Evolutionary conservation across 2,113 vertebrate genomes (phyloP).

Genomic region (Lagopus leucura): DNA sequence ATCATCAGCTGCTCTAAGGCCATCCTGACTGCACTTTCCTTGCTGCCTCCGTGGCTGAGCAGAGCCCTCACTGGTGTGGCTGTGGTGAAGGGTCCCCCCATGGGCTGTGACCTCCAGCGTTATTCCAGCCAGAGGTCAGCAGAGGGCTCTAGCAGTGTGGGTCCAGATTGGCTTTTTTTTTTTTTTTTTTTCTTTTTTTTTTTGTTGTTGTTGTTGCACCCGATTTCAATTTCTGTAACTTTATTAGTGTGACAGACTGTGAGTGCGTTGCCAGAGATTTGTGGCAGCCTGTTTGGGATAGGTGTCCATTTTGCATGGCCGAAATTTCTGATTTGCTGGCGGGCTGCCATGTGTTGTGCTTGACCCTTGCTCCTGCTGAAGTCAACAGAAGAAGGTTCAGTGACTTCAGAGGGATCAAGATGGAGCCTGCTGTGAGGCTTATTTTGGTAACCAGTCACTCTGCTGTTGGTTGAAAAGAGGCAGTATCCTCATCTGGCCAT

Average conservation of each 20-base stretch:
- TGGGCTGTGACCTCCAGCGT: constrained; percentile 47
- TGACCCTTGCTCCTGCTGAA: constrained; percentile 64
- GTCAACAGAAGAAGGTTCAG: constrained; percentile 66
- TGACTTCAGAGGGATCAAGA: constrained; percentile 54
- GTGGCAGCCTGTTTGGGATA: not conserved
- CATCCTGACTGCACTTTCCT: not conserved
- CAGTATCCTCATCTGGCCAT: not conserved
- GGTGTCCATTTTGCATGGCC: constrained; percentile 33
- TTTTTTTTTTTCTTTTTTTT: too few species aligned
- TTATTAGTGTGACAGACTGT: not conserved
- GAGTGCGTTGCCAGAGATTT: not conserved
- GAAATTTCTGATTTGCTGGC: constrained; percentile 12
- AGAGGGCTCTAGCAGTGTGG: constrained; percentile 70
- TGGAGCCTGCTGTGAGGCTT: constrained; percentile 44
- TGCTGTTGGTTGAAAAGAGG: constrained; percentile 21
- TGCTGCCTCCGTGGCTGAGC: not conserved
- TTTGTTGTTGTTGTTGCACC: not conserved
- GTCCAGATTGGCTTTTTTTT: not conserved
- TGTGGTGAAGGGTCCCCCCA: not conserved
- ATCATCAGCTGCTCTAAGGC: not conserved
- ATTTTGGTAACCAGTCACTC: constrained; percentile 44
- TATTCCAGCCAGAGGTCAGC: constrained; percentile 59
- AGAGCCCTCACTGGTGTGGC: not conserved
- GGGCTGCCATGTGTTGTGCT: not conserved
- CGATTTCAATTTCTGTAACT: not conserved